phyloP scores from a whole-genome alignment of 2,797 vertebrate species.

The Mustela erminea region DNA sequence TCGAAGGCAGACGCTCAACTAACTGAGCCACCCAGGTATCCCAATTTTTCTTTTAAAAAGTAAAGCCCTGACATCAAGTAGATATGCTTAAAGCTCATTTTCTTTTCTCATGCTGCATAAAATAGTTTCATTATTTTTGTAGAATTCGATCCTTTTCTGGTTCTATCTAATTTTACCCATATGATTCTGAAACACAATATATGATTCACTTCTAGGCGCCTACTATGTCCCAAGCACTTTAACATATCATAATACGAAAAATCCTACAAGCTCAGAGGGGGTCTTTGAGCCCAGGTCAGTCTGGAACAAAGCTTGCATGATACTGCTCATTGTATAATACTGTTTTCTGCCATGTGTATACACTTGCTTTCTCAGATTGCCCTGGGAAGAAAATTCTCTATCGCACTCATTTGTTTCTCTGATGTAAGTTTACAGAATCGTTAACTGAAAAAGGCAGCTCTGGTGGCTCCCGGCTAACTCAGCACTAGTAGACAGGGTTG shows the following conservation, averaged over 20 bases:
- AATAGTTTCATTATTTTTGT: constrained; percentile 39
- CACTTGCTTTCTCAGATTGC: background rate
- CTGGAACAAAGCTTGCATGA: background rate
- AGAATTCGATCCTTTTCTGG: background rate
- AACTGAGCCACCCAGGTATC: background rate
- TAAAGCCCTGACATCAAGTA: background rate
- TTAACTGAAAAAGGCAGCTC: background rate
- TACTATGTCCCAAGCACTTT: background rate
- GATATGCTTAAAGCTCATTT: constrained; percentile 16
- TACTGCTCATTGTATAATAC: background rate
- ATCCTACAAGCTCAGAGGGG: background rate
- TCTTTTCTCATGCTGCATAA: background rate
- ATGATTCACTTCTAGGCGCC: background rate
- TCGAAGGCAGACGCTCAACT: background rate
- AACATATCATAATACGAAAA: background rate
- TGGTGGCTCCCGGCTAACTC: background rate
- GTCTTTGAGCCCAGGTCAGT: background rate
- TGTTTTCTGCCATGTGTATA: background rate
- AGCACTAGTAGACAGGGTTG: background rate
- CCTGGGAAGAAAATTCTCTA: background rate
- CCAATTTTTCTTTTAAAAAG: background rate
- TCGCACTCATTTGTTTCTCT: background rate
- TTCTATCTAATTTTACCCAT: constrained; percentile 4
- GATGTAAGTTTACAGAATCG: background rate
- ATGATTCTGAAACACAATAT: constrained; percentile 3